These are phyloP conservation scores for Ondatra zibethicus DNA, from an alignment of 2,113 vertebrate species.

Conservation along the genomic window DNA sequence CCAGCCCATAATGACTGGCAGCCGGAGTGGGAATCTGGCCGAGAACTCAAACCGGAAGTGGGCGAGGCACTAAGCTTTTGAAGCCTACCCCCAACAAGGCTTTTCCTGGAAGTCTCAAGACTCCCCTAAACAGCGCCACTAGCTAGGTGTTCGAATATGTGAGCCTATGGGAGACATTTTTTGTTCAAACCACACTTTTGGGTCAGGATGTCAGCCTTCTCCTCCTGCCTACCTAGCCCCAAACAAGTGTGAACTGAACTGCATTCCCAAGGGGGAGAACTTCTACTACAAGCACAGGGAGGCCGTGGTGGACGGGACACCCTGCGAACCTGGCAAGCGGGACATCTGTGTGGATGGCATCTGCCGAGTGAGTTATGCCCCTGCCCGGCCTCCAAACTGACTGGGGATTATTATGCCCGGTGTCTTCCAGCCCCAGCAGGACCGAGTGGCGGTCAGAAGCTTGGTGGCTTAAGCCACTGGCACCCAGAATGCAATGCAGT, in stretches of 20 bases:
- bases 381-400: neutral
- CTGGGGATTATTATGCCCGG: neutral
- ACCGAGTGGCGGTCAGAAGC: neutral
- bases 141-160: neutral
- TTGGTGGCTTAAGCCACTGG: neutral
- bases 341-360: constrained; percentile 94
- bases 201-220: neutral
- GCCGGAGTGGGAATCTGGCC: neutral
- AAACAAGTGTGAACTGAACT: constrained; percentile 97
- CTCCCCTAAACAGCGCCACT: too few species aligned
- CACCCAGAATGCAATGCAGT: neutral
- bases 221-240: constrained; percentile 86
- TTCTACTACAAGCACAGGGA: constrained; percentile 94
- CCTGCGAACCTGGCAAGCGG: constrained; percentile 92
- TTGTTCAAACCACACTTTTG: neutral
- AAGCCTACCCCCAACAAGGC: neutral
- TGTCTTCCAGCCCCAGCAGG: neutral
- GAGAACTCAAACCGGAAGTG: neutral
- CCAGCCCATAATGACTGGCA: neutral
- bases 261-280: constrained; percentile 96
- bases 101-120: neutral
- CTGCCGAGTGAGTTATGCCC: constrained; percentile 89
- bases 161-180: too few species aligned
- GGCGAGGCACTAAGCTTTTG: neutral
- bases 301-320: constrained; percentile 93